Percentiles rank a stretch among this genome's conserved stretches.
Conservation (phyloP, 2,113 vertebrate species). For the Pardalotus punctatus region DNA sequence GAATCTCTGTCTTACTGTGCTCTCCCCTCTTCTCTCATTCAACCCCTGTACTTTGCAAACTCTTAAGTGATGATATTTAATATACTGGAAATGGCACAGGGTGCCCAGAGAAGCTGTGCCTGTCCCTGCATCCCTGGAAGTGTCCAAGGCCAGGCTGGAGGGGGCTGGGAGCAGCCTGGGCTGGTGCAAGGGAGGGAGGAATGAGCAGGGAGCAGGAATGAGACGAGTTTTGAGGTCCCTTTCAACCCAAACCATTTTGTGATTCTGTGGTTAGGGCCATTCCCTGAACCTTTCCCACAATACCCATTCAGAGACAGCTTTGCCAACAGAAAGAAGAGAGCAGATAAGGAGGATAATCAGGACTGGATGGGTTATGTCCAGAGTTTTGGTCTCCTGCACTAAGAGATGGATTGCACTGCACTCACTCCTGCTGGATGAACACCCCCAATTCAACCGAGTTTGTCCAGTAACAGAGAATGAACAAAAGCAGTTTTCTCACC, state of each 20-base stretch:
- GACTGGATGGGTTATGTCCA: background rate
- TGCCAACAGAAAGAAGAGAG: background rate
- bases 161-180: background rate
- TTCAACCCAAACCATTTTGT: background rate
- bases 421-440: background rate
- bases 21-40: background rate
- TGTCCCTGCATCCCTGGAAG: background rate
- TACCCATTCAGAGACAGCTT: background rate
- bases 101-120: background rate
- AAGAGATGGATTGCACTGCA: background rate
- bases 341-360: background rate
- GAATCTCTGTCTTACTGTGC: background rate
- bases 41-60: background rate
- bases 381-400: background rate
- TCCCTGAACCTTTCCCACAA: background rate
- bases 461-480: background rate
- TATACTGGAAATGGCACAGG: background rate
- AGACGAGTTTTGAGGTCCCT: background rate
- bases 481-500: conserved; percentile 74
- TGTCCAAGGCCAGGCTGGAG: background rate
- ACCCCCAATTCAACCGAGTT: background rate
- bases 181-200: accelerated
- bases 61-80: background rate
- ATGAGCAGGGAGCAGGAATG: no score
- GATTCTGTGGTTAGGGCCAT: background rate